Evolutionary conservation across 2,113 vertebrate genomes (phyloP), one percentile per base, ranked within the genome.

Genomic region (Coptodon rendalli): DNA sequence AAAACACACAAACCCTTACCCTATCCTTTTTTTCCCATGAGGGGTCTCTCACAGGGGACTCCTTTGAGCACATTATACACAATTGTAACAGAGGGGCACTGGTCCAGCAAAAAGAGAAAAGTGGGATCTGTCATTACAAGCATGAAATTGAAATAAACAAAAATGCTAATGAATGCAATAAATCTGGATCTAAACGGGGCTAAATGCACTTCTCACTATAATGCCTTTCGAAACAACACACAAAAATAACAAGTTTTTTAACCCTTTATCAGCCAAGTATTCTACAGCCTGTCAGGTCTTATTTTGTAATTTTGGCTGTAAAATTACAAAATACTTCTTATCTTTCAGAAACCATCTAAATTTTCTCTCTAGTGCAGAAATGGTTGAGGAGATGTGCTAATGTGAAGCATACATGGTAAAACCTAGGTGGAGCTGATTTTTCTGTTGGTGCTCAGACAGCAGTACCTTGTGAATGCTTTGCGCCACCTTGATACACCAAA

Each of bases 1-100:
- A 90, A 91, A 92, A 88, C 82, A 88, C 89, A 73, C 91, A 91
- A 92, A 83, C 43, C n/a, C 45, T 54, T 87, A 91, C 89, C 83
- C 84, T 78, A 52, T 83, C 43, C 76, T 71, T 48, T 48, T 87
- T 93, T 94, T 90, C 89, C 87, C 89, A 94, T 87, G 86, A 91
- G 87, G 83, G 86, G 82, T 93, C 86, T 88, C 57, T 88, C 85
- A 86, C 83, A 59, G 50, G 34, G 88, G 86, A 52, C 53, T 88
- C 66, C 80, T 36, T 36, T 52, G 68, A 78, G 79, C 63, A 84
- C 80, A 86, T 86, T 85, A 82, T 63, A 63, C 86, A 81, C 40
- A 61, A 73, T 36, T 2, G n/a, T 80, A 79, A 78, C 80, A 40
- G 14, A 92, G 50, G 85, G 81, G 87, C 78, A 86, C 22, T 81